Evolutionary conservation across 2,113 vertebrate genomes (phyloP).

Genomic region (Notechis scutatus): DNA sequence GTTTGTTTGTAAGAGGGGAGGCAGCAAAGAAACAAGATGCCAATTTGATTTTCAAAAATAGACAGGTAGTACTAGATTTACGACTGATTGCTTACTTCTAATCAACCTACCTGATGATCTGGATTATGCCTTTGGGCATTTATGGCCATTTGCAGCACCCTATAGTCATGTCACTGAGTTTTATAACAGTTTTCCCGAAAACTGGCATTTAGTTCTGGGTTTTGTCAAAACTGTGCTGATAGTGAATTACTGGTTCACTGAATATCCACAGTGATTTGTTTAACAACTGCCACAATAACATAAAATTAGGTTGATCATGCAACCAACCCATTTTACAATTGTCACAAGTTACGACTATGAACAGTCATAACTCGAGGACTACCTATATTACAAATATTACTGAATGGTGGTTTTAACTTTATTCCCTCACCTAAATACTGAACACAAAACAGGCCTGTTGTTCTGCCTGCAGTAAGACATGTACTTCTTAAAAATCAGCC

Average conservation of each 20-base stretch:
- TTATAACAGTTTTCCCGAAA: background rate
- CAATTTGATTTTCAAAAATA: conserved; percentile 27
- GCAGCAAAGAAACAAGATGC: background rate
- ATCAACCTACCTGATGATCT: background rate
- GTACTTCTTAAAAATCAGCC: conserved; percentile 25
- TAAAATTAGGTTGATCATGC: background rate
- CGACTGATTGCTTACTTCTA: background rate
- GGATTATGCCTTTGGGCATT: background rate
- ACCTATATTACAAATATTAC: background rate
- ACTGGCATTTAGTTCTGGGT: background rate
- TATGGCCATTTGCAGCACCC: background rate
- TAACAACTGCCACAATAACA: background rate
- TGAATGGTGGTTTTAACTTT: conserved; percentile 31
- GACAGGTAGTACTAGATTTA: background rate
- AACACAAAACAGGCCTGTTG: background rate
- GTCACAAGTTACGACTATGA: background rate
- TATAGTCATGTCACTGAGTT: background rate
- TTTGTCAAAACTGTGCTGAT: background rate
- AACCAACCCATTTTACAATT: background rate
- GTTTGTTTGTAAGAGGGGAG: conserved; percentile 1
- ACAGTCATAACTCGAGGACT: background rate
- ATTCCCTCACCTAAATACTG: background rate
- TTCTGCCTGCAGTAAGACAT: conserved; percentile 13
- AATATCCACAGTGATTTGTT: background rate
- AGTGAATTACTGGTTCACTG: background rate